phyloP scores from a whole-genome alignment of 2,113 vertebrate genomes.

The Sakesphorus luctuosus region DNA sequence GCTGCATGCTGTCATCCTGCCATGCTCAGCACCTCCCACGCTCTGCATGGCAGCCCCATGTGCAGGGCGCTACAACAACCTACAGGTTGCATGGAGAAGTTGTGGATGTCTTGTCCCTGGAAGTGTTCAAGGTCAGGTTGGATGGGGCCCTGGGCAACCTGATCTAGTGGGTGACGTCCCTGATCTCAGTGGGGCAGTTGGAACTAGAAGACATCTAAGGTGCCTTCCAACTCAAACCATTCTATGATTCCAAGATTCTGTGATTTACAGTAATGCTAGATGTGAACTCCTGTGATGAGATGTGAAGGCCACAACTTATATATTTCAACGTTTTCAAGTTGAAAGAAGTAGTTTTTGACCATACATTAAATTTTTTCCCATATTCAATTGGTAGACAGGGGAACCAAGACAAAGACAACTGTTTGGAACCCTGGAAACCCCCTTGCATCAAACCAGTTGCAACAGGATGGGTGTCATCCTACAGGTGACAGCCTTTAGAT shows the following conservation, averaged over 20 bases:
- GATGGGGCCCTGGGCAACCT: neutral
- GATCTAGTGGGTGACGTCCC: neutral
- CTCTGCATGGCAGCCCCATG: rapidly evolving
- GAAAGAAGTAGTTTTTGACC: neutral
- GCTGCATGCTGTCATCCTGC: neutral
- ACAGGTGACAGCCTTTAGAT: neutral
- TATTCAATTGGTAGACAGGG: neutral
- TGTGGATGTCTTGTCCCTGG: neutral
- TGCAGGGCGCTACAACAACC: rapidly evolving
- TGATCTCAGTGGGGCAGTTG: neutral
- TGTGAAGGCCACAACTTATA: rapidly evolving
- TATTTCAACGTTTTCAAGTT: neutral
- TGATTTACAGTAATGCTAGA: neutral
- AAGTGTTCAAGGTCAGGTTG: neutral
- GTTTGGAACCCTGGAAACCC: neutral
- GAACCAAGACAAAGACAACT: neutral
- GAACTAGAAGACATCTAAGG: neutral
- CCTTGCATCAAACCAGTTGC: neutral
- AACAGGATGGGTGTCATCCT: neutral
- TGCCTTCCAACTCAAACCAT: neutral
- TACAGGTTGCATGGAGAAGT: neutral
- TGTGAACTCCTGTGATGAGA: neutral
- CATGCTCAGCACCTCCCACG: rapidly evolving
- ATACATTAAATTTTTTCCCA: neutral
- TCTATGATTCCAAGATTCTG: neutral